Conservation (phyloP, 2,797 vertebrate genomes). For the Pangasius sanitwongsei region DNA sequence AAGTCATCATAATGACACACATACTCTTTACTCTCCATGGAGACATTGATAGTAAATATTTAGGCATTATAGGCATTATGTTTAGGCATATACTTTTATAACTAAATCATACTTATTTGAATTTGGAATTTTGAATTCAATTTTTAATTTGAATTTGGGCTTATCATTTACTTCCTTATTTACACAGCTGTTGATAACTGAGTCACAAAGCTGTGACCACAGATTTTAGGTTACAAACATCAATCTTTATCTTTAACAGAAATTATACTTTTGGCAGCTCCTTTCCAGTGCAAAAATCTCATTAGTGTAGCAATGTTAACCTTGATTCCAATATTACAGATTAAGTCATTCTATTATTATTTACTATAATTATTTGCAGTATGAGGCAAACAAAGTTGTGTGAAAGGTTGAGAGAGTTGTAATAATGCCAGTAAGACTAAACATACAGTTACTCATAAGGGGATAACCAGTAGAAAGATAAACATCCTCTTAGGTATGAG, state of each 20-base stretch:
- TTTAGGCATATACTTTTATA: background rate
- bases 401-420: background rate
- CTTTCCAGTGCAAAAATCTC: background rate
- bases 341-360: background rate
- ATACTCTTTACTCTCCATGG: background rate
- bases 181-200: background rate
- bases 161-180: background rate
- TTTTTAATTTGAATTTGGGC: no score
- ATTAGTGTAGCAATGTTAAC: background rate
- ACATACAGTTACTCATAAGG: background rate
- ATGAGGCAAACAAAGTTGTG: background rate
- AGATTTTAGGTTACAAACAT: background rate
- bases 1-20: conserved; percentile 1
- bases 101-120: background rate
- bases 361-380: background rate
- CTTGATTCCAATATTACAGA: background rate
- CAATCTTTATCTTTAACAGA: background rate
- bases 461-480: background rate
- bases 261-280: background rate
- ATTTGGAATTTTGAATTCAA: no score
- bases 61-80: background rate
- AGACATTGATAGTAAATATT: background rate
- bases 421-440: background rate
- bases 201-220: background rate
- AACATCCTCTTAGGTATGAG: background rate